These are phyloP conservation scores for Grammomys surdaster DNA, from an alignment of 2,113 vertebrate genomes.

Conservation along the genomic window DNA sequence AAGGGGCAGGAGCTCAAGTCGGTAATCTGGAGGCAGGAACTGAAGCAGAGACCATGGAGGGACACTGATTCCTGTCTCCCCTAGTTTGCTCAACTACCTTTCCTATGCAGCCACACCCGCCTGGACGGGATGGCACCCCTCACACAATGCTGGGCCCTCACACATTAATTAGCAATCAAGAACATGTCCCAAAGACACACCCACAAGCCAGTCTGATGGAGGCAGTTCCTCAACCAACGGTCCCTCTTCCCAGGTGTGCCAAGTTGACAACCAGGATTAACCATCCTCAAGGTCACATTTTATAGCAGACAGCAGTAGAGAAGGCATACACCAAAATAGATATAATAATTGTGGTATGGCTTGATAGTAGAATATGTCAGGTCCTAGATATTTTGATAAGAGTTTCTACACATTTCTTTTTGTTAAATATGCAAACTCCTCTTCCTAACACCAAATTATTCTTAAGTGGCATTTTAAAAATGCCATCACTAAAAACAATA, in stretches of 20 bases:
- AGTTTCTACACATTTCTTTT: conserved; percentile 28
- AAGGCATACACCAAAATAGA: neutral
- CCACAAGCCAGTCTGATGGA: neutral
- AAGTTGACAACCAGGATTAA: neutral
- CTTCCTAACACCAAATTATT: neutral
- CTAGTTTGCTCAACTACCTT: neutral
- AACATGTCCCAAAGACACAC: neutral
- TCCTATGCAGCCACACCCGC: neutral
- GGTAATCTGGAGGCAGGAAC: neutral
- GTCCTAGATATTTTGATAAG: neutral
- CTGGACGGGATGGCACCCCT: neutral
- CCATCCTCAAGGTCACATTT: neutral
- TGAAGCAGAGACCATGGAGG: neutral
- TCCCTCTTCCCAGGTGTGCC: neutral
- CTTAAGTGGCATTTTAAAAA: neutral
- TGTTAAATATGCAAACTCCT: neutral
- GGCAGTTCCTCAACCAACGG: neutral
- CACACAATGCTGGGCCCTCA: neutral
- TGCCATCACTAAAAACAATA: conserved; percentile 3
- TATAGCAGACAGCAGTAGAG: neutral
- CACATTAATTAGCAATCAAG: neutral
- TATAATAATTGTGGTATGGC: neutral
- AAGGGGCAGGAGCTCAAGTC: neutral
- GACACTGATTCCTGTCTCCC: neutral
- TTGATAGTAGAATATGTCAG: neutral